Percentiles rank a stretch among this genome's conserved stretches.
These are phyloP conservation scores for Catagonus wagneri DNA, from an alignment of 2,113 vertebrate species.

Conservation along the genomic window DNA sequence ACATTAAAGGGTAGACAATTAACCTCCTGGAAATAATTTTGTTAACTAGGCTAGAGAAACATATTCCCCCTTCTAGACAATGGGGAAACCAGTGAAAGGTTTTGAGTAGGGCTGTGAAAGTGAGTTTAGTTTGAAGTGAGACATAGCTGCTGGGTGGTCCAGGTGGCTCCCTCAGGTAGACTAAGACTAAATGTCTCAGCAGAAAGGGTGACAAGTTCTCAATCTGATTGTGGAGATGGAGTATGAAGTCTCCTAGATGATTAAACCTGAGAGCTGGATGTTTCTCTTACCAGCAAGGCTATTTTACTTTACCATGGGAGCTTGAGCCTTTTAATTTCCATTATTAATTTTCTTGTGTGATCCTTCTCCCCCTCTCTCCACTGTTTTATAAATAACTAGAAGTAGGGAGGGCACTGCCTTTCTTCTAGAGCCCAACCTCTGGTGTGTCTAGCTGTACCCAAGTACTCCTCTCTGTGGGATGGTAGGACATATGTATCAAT, in stretches of 20 bases:
- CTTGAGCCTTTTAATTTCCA: background rate
- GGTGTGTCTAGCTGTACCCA: background rate
- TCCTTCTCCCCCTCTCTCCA: fast-evolving
- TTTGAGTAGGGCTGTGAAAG: background rate
- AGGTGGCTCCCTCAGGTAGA: background rate
- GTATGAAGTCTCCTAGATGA: background rate
- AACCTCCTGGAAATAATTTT: slow-evolving; percentile 23
- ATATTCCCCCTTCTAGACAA: background rate
- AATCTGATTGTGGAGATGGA: background rate
- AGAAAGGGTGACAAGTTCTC: background rate
- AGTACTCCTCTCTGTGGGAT: background rate
- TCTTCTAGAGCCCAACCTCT: background rate
- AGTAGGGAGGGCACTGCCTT: background rate
- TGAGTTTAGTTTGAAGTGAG: slow-evolving; percentile 31
- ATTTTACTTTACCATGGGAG: background rate
- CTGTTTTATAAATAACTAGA: background rate
- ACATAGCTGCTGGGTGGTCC: background rate
- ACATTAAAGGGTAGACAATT: background rate
- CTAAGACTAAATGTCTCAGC: background rate
- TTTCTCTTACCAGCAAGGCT: background rate
- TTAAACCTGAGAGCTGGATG: background rate
- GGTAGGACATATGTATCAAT: background rate
- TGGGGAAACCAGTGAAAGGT: background rate
- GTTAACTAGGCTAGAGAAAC: background rate
- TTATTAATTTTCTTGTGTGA: background rate